Percentiles rank a stretch among this genome's conserved stretches.
Evolutionary conservation across 2,888 invertebrate genomes (phyloP).

Genomic region (Aspidiotus destructor): DNA sequence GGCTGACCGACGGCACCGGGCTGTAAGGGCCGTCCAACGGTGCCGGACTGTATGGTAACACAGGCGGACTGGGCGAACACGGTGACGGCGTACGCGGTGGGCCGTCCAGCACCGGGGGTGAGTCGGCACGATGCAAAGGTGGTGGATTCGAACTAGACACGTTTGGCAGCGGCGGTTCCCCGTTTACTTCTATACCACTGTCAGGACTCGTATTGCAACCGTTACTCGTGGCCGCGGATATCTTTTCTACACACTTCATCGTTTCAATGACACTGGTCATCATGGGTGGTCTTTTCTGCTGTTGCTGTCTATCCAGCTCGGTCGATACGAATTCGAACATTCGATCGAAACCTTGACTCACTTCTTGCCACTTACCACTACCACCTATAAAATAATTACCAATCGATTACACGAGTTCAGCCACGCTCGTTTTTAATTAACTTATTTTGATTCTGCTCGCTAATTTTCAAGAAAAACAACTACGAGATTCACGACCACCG

Average conservation of each 20-base stretch:
- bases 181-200: conserved; percentile 69
- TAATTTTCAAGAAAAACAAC: not conserved
- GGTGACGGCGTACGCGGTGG: conserved; percentile 52
- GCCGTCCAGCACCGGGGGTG: conserved; percentile 45
- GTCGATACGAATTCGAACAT: conserved; percentile 87
- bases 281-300: conserved; percentile 39
- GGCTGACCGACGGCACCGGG: conserved; percentile 42
- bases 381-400: conserved; percentile 5
- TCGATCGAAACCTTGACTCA: conserved; percentile 86
- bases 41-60: conserved; percentile 38
- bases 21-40: conserved; percentile 41
- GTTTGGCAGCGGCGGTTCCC: conserved; percentile 44
- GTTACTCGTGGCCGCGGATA: conserved; percentile 50
- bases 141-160: conserved; percentile 38
- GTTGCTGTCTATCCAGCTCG: conserved; percentile 75
- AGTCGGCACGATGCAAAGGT: conserved; percentile 41
- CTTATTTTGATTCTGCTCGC: not conserved
- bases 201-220: conserved; percentile 68
- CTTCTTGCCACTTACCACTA: conserved; percentile 80
- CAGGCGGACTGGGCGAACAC: conserved; percentile 40
- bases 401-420: not conserved
- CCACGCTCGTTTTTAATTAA: not conserved
- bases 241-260: not conserved
- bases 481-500: not conserved
- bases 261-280: conserved; percentile 46